A percentile compares a stretch with the other conserved stretches of the same genome.
These are phyloP conservation scores for Ganaspis brasiliensis DNA, from an alignment of 2,888 invertebrate species.

Conservation along the genomic window DNA sequence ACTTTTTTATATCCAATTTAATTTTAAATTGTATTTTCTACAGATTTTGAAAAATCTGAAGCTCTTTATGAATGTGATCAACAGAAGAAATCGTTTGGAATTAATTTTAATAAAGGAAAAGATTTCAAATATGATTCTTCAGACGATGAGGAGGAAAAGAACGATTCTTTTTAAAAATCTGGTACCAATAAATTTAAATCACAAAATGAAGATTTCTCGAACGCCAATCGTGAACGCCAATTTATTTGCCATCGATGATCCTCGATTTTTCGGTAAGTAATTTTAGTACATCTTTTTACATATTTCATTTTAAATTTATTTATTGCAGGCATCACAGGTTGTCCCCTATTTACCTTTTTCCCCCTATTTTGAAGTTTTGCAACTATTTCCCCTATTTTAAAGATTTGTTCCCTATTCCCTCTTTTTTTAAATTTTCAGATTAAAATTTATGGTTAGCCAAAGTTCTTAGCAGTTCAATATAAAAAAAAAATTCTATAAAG, in stretches of 20 bases:
- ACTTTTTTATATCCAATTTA: background rate
- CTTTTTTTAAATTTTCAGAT: no score
- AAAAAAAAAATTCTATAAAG: no score
- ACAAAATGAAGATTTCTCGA: constrained; percentile 45
- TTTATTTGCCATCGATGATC: constrained; percentile 85
- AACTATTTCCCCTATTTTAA: no score
- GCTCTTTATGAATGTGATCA: constrained; percentile 41
- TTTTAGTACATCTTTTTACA: no score
- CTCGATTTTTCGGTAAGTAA: constrained; percentile 84
- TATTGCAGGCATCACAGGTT: no score
- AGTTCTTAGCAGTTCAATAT: no score
- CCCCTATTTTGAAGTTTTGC: no score
- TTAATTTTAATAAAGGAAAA: constrained; percentile 82
- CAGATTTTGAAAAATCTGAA: constrained; percentile 51
- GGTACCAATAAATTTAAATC: constrained; percentile 15
- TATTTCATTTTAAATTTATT: no score
- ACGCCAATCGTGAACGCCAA: constrained; percentile 81
- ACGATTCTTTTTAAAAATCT: constrained; percentile 36
- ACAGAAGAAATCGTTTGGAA: constrained; percentile 54
- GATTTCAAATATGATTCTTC: constrained; percentile 89
- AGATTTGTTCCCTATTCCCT: no score
- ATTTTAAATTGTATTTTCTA: constrained; percentile 22
- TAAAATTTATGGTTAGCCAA: no score
- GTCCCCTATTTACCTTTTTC: no score
- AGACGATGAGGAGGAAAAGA: constrained; percentile 82